phyloP scores from a whole-genome alignment of 2,888 invertebrate genomes.

The Ochropleura plecta region DNA sequence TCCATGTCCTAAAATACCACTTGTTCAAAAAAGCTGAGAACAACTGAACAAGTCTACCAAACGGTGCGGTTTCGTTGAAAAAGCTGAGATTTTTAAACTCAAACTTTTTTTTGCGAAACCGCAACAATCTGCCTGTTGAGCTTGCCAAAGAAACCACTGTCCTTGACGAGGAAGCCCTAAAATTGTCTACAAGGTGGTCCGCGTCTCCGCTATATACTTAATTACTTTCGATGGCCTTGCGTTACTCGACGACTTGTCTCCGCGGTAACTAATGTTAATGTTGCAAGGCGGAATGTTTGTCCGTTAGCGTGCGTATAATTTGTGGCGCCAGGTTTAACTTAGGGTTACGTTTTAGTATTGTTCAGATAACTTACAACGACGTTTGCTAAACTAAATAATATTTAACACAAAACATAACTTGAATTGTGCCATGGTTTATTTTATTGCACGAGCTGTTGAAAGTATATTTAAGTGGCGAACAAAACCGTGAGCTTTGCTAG shows the following conservation, averaged over 20 bases:
- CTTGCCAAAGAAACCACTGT: conserved; percentile 30
- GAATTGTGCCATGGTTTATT: conserved; percentile 35
- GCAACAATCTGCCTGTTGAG: conserved; percentile 30
- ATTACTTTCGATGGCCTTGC: conserved; percentile 83
- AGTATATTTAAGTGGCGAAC: conserved; percentile 8
- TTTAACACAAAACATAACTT: conserved; percentile 31
- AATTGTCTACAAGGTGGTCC: conserved; percentile 81
- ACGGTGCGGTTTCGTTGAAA: conserved; percentile 31
- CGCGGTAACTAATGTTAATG: conserved; percentile 72
- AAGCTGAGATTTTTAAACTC: conserved; percentile 11
- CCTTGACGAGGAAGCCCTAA: conserved; percentile 78
- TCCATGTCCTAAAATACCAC: neutral
- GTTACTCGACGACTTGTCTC: conserved; percentile 70
- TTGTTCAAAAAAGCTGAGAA: conserved; percentile 7
- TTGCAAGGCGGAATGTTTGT: conserved; percentile 48
- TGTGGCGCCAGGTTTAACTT: conserved; percentile 36
- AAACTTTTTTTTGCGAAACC: conserved; percentile 49
- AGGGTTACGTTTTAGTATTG: conserved; percentile 50
- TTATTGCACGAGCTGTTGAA: conserved; percentile 24
- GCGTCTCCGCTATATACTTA: conserved; percentile 64
- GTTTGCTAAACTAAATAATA: conserved; percentile 54
- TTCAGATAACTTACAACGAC: conserved; percentile 43
- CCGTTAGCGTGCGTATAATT: conserved; percentile 45
- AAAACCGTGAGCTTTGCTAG: conserved; percentile 33
- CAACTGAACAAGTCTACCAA: conserved; percentile 7